Evolutionary conservation across 2,888 invertebrate species (phyloP), one percentile per base, ranked within the genome.

Genomic region (Stictocephala bisonia): DNA sequence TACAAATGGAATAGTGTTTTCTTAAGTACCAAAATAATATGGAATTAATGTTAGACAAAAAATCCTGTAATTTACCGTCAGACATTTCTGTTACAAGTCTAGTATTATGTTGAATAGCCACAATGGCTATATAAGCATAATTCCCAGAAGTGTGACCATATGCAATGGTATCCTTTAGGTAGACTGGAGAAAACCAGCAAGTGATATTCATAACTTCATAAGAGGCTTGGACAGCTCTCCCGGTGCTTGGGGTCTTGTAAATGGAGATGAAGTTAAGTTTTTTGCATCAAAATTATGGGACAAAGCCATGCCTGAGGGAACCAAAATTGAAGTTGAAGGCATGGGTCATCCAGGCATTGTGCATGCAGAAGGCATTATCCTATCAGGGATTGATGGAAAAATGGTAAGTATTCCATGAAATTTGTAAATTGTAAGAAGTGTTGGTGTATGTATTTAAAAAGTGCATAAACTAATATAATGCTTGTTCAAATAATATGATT

Each of bases 201-300:
- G 86, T 35, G 87, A 89, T n/a, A 85, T 98, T 3, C 97, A 97
- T 86, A 94, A 98, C 84, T 98, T 97, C 82, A 93, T 99, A 78
- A 88, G 98, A 20, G 78, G 95, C 0, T 87, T 97, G 81, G 98
- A 98, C 83, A 97, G 96, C 2, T 94, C 96, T 0, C 98, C 98
- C 0, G 98, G 98, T 0, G 97, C 98, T 0, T 91, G 94, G 84
- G 88, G 91, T 0, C 84, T 84, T 0, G 78, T 91, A 9, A 79
- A 83, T 31, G 87, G 85, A 44, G 87, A 91, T 83, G 89, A 91
- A 83, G 88, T 91, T 0, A 88, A 91, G 35, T 85, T 98, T 48
- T 98, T 91, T 82, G 95, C 95, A 0, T 95, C 96, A 0, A 88
- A 86, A 0, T 80, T 94, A 40, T 94, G 93, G 93, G 82, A 81